phyloP scores from a whole-genome alignment of 2,113 vertebrate species.

The Hystrix cristata region DNA sequence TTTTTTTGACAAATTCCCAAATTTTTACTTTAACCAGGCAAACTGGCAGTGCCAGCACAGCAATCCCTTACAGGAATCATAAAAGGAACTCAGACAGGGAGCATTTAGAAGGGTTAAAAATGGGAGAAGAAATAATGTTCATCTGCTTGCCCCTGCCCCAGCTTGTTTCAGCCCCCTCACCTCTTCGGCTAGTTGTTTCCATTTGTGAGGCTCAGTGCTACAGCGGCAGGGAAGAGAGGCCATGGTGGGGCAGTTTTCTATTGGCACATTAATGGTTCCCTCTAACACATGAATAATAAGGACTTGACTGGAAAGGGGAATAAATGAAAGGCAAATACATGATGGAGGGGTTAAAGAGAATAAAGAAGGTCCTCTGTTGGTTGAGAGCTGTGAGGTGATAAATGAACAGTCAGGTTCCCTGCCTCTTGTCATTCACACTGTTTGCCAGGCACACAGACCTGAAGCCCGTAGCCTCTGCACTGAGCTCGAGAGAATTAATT shows the following conservation, averaged over 20 bases:
- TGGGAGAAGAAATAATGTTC: slow-evolving; percentile 33
- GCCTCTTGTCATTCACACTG: slow-evolving; percentile 73
- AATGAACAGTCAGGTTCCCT: slow-evolving; percentile 74
- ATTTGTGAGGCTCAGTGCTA: slow-evolving; percentile 46
- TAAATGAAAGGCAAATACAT: slow-evolving; percentile 70
- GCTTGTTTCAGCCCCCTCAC: slow-evolving; percentile 63
- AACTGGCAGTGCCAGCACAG: not conserved
- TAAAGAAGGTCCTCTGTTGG: slow-evolving; percentile 69
- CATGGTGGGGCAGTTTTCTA: slow-evolving; percentile 38
- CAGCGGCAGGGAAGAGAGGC: slow-evolving; percentile 6
- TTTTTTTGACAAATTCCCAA: not conserved
- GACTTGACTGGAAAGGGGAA: slow-evolving; percentile 64
- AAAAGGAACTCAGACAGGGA: slow-evolving; percentile 53
- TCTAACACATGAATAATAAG: slow-evolving; percentile 67
- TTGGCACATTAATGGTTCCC: slow-evolving; percentile 59
- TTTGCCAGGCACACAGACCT: slow-evolving; percentile 76
- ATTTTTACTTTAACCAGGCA: slow-evolving; percentile 62
- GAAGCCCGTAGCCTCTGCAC: slow-evolving; percentile 52
- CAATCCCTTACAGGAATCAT: slow-evolving; percentile 12
- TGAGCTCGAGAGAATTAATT: slow-evolving; percentile 67
- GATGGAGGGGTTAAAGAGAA: slow-evolving; percentile 68
- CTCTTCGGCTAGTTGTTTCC: slow-evolving; percentile 64
- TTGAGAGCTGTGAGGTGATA: slow-evolving; percentile 67
- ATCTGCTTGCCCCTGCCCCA: slow-evolving; percentile 7
- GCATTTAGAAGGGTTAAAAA: slow-evolving; percentile 28